Evolutionary conservation across 2,888 invertebrate genomes (phyloP), one percentile per base, ranked within the genome.

Genomic region (Amphimallon solstitiale): DNA sequence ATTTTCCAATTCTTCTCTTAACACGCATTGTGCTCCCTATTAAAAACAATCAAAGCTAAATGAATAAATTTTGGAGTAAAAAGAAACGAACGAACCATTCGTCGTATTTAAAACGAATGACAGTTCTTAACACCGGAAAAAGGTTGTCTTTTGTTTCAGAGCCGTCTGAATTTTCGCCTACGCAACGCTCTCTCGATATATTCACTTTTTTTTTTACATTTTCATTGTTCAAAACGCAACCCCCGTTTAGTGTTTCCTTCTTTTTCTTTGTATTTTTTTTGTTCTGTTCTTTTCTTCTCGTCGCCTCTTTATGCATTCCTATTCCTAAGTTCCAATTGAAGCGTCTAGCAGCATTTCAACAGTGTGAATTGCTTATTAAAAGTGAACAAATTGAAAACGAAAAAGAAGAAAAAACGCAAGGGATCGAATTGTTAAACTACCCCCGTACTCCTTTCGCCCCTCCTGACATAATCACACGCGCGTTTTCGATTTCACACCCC

Each of bases 41-140:
- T 9, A 29, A 29, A 29, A 29, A 29, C 29, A 29, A 29, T 29
- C 2, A 29, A n/a, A 5, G 29, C 29, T 9, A 29, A 29, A 29
- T 29, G 29, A 29, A 29, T 29, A 29, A 29, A 29, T 29, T 29
- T 29, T 5, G 29, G n/a, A n/a, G n/a, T 23, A 29, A 29, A 29
- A 29, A 29, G 9, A 2, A 29, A 29, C 5, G 7, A 9, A 29
- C 29, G 23, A 2, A 5, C 2, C 2, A 5, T 4, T 2, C 5
- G 2, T 5, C 7, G 5, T 29, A 9, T 7, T 7, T 29, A 7
- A 29, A 3, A 29, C 14, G 43, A 43, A 17, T 56, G 56, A 40
- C 56, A 56, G 19, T 23, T 56, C 56, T 56, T 56, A 56, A 40
- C 56, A 56, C 56, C 38, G 56, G 56, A 56, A 40, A 56, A 12